Percentiles rank a stretch among this genome's conserved stretches.
These are phyloP conservation scores for Drosophila lacertosa DNA, from an alignment of 1,140 invertebrate genomes.

Conservation along the genomic window DNA sequence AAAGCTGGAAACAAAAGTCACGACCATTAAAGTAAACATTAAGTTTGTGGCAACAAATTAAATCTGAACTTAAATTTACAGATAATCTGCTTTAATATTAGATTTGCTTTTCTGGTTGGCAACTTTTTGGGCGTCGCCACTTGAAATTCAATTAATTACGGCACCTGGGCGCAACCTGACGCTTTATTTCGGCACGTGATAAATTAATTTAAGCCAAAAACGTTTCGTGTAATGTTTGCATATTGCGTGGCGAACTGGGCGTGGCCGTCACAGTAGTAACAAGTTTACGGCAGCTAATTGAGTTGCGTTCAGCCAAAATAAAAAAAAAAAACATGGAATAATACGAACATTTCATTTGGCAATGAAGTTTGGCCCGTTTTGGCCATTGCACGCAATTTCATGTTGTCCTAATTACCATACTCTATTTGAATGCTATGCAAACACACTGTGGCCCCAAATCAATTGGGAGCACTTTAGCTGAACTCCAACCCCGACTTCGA, in stretches of 20 bases:
- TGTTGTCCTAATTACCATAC: constrained; percentile 49
- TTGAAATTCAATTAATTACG: constrained; percentile 75
- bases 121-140: constrained; percentile 43
- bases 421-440: constrained; percentile 50
- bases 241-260: constrained; percentile 49
- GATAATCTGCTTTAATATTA: constrained; percentile 20
- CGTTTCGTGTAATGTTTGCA: constrained; percentile 67
- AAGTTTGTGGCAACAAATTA: not conserved
- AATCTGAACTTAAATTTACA: constrained; percentile 41
- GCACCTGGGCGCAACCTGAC: constrained; percentile 33
- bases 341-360: constrained; percentile 56
- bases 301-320: constrained; percentile 53
- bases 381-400: constrained; percentile 63
- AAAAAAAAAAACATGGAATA: too few relatives aligned
- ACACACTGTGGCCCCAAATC: constrained; percentile 46
- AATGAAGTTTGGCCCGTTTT: constrained; percentile 42
- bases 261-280: constrained; percentile 48
- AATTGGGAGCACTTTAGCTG: constrained; percentile 31
- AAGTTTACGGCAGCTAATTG: constrained; percentile 71
- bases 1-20: too few relatives aligned
- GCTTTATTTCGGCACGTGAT: constrained; percentile 79
- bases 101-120: constrained; percentile 14
- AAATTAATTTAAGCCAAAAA: constrained; percentile 74
- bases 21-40: not conserved
- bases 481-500: constrained; percentile 1